A percentile compares a stretch with the other conserved stretches of the same genome.
Conservation (phyloP, 2,797 vertebrate species). For the Falco novaeseelandiae region DNA sequence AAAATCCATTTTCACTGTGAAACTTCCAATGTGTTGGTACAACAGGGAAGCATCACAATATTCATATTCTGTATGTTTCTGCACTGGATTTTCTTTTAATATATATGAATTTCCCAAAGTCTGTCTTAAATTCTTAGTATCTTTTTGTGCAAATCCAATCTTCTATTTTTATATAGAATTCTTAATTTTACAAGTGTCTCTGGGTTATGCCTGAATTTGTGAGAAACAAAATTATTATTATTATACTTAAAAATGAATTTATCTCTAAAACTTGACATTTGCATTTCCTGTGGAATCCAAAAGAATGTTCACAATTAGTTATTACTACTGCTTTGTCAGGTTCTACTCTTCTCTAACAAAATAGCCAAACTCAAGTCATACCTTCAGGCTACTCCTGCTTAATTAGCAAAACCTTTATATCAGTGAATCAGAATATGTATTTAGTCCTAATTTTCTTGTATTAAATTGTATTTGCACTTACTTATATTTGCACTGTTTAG, state of each 20-base stretch:
- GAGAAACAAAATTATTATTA: conserved; percentile 21
- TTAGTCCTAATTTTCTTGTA: background rate
- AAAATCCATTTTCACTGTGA: conserved; percentile 11
- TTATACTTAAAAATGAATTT: conserved; percentile 14
- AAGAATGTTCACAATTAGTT: background rate
- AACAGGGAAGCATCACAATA: background rate
- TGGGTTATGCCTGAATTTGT: conserved; percentile 28
- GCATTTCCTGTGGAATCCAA: background rate
- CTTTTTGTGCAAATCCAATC: conserved; percentile 44
- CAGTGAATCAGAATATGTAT: background rate
- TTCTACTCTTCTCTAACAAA: background rate
- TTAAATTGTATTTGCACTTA: background rate
- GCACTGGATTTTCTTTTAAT: background rate
- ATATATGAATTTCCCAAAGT: background rate
- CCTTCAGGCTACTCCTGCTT: background rate
- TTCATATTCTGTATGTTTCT: background rate
- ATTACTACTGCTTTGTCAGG: background rate
- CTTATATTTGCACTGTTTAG: background rate
- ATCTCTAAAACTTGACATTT: background rate
- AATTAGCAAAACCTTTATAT: background rate
- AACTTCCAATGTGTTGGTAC: background rate
- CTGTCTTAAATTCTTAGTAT: conserved; percentile 20
- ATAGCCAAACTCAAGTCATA: background rate
- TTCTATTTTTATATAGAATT: conserved; percentile 59
- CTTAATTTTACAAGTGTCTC: conserved; percentile 31